Evolutionary conservation across 2,797 vertebrate species (phyloP), one percentile per base, ranked within the genome.

Genomic region (Enteromius anoplus): DNA sequence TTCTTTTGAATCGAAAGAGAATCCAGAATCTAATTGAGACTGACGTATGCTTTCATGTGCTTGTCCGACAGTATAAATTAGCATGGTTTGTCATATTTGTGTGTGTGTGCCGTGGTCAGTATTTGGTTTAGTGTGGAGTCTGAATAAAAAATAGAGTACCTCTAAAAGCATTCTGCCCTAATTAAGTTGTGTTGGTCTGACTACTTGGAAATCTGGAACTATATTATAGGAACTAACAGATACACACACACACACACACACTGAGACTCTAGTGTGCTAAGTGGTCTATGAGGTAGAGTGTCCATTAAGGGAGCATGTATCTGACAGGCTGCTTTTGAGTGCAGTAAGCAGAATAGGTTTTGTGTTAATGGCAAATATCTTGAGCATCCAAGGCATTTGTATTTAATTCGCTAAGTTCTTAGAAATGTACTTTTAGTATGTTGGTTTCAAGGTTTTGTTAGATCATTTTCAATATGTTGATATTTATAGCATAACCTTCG

Each of bases 271-370:
- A 45, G 19, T 53, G 77, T 53, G 23, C 47, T 29, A 8, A 60
- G 58, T 12, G 21, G 29, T 40, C 58, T 70, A 26, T 64, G 26
- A 26, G 58, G 69, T 32, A 42, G 5, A 60, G 51, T 32, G 23
- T 81, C 81, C 26, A 78, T 80, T 77, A 77, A 53, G 10, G 29
- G 8, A n/a, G 11, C 10, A 45, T 80, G 23, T 40, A 72, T 47
- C 73, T 87, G 53, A 53, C 75, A 11, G 62, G 29, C 53, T 84
- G 34, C 21, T 42, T 34, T 65, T 80, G 12, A 64, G 29, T 17
- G 12, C 40, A 15, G 26, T 49, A 47, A 58, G 37, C 34, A 29
- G 34, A 70, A 55, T 21, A 14, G 4, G 19, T 15, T 76, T 60
- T 0, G 1, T 40, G 55, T 26, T 62, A 26, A 76, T 62, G 15